These are phyloP conservation scores for Aldabrachelys gigantea DNA, from an alignment of 2,113 vertebrate genomes.

Conservation along the genomic window DNA sequence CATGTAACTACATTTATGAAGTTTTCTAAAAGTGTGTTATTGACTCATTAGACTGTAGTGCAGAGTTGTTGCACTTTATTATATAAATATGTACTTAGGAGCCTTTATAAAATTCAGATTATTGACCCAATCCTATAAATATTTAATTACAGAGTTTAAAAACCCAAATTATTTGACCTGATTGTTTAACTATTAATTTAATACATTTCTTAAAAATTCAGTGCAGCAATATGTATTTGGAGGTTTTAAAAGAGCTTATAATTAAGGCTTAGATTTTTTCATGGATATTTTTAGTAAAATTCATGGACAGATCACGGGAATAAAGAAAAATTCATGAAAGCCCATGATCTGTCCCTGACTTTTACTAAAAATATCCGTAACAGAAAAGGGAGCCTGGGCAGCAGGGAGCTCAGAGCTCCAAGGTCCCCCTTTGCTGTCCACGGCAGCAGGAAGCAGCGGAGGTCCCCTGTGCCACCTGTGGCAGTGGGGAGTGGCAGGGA, in stretches of 20 bases:
- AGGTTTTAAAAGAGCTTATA: background rate
- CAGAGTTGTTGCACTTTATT: background rate
- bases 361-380: too few species aligned
- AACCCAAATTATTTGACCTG: background rate
- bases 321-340: too few species aligned
- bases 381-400: too few species aligned
- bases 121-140: background rate
- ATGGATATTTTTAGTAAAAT: too few species aligned
- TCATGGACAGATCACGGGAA: too few species aligned
- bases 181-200: background rate
- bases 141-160: background rate
- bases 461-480: too few species aligned
- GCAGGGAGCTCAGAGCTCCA: too few species aligned
- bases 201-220: background rate
- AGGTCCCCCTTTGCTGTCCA: too few species aligned
- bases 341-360: too few species aligned
- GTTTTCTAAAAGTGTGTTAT: background rate
- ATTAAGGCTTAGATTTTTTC: background rate
- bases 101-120: slow-evolving; percentile 12
- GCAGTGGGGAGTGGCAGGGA: too few species aligned
- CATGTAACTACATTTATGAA: background rate
- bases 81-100: background rate
- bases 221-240: background rate
- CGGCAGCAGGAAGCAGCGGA: too few species aligned
- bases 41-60: slow-evolving; percentile 2